phyloP scores from a whole-genome alignment of 2,113 vertebrate genomes.

The Oncorhynchus gorbuscha region DNA sequence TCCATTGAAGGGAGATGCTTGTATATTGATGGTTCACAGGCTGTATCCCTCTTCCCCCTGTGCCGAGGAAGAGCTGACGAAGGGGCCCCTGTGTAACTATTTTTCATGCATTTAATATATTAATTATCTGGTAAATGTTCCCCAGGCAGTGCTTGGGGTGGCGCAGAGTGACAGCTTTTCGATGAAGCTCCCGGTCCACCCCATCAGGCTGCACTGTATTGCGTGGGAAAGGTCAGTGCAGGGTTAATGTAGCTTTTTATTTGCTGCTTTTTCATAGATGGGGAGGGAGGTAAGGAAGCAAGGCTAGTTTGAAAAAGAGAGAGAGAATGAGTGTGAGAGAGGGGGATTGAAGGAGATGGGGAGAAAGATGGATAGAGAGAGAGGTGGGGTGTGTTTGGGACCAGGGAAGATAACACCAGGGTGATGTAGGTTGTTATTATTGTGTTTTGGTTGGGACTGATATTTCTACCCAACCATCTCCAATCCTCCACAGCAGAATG shows the following conservation, averaged over 20 bases:
- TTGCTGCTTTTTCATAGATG: conserved; percentile 99
- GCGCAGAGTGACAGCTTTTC: conserved; percentile 95
- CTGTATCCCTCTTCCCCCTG: conserved; percentile 90
- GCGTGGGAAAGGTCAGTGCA: conserved; percentile 94
- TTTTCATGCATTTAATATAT: conserved; percentile 99
- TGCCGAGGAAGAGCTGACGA: conserved; percentile 78
- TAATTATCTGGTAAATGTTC: conserved; percentile 99
- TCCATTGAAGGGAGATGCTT: conserved; percentile 98
- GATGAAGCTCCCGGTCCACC: conserved; percentile 86
- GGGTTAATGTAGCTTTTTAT: conserved; percentile 99
- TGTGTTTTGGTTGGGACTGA: conserved; percentile 55
- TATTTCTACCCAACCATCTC: conserved; percentile 32
- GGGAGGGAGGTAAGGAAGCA: conserved; percentile 55
- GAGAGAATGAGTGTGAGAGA: conserved; percentile 68
- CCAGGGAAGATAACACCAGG: too few relatives aligned
- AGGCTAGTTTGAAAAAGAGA: conserved; percentile 74
- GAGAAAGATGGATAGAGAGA: neutral
- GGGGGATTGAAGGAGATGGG: conserved; percentile 18
- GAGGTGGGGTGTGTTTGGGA: too few relatives aligned
- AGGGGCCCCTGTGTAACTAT: conserved; percentile 93
- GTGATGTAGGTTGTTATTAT: conserved; percentile 47
- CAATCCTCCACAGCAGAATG: conserved; percentile 2
- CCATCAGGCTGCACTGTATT: conserved; percentile 98
- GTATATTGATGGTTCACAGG: conserved; percentile 98
- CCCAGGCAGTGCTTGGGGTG: conserved; percentile 96